phyloP scores from a whole-genome alignment of 2,888 invertebrate species.

The Melanophora roralis region DNA sequence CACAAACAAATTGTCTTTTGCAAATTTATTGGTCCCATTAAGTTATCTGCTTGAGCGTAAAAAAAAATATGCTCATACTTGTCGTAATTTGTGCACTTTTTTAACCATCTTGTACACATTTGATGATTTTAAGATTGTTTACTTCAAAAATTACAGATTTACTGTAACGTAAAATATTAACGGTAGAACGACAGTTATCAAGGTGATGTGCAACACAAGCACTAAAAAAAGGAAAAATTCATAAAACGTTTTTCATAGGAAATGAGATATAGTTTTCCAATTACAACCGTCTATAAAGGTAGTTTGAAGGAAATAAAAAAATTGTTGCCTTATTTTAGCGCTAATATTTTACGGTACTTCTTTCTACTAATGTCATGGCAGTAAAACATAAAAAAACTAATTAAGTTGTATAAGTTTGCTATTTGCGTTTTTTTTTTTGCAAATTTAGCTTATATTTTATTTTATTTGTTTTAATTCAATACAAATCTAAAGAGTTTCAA shows the following conservation, averaged over 20 bases:
- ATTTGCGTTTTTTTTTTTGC: neutral
- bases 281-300: conserved; percentile 10
- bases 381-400: neutral
- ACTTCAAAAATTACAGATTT: conserved; percentile 42
- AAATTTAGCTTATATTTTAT: neutral
- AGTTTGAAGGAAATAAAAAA: conserved; percentile 8
- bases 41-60: neutral
- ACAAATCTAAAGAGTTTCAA: conserved; percentile 8
- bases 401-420: neutral
- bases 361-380: neutral
- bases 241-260: neutral
- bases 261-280: conserved; percentile 18
- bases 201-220: conserved; percentile 35
- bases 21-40: conserved; percentile 7
- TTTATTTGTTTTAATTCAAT: conserved; percentile 9
- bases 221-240: conserved; percentile 24
- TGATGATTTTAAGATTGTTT: conserved; percentile 33
- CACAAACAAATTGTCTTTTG: too few species aligned
- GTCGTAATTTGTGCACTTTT: conserved; percentile 26
- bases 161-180: conserved; percentile 37
- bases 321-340: conserved; percentile 16
- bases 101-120: neutral
- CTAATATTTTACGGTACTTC: neutral
- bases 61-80: neutral
- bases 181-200: conserved; percentile 23